A percentile compares a stretch with the other conserved stretches of the same genome.
These are phyloP conservation scores for Drosophila tanythrix DNA, from an alignment of 2,888 invertebrate genomes.

Conservation along the genomic window DNA sequence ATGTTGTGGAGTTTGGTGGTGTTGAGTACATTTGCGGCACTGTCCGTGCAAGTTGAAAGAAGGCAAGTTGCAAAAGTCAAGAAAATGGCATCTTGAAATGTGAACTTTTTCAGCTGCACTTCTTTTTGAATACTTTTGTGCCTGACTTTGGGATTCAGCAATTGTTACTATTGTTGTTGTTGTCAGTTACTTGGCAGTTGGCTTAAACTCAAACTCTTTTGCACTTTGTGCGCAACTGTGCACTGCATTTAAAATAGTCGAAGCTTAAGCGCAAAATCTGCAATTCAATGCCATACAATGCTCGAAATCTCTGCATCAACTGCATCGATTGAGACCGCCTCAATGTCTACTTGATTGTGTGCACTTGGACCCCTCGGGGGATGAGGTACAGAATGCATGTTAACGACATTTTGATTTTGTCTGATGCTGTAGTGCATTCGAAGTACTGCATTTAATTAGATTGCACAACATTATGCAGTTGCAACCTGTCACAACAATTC, in stretches of 20 bases:
- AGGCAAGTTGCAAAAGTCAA: slow-evolving; percentile 64
- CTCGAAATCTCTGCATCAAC: slow-evolving; percentile 44
- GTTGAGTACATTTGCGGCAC: slow-evolving; percentile 59
- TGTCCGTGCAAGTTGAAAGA: slow-evolving; percentile 58
- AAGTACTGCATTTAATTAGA: slow-evolving; percentile 50
- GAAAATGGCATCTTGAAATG: slow-evolving; percentile 80
- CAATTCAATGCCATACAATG: slow-evolving; percentile 70
- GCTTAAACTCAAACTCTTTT: slow-evolving; percentile 45
- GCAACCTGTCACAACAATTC: slow-evolving; percentile 40
- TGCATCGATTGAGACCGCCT: slow-evolving; percentile 44
- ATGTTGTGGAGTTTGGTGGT: slow-evolving; percentile 37
- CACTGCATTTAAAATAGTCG: slow-evolving; percentile 71
- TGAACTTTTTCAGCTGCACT: slow-evolving; percentile 79
- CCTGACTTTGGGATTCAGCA: slow-evolving; percentile 67
- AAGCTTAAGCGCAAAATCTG: slow-evolving; percentile 65
- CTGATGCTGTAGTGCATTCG: slow-evolving; percentile 9
- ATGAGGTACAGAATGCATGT: slow-evolving; percentile 21
- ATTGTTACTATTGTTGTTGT: slow-evolving; percentile 23
- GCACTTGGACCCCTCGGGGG: background rate
- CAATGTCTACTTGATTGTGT: slow-evolving; percentile 60
- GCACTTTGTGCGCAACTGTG: slow-evolving; percentile 41
- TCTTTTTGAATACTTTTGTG: slow-evolving; percentile 78
- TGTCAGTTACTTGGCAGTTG: slow-evolving; percentile 21
- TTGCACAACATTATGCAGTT: slow-evolving; percentile 37
- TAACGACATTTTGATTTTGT: slow-evolving; percentile 61